A percentile compares a stretch with the other conserved stretches of the same genome.
phyloP scores from a whole-genome alignment of 64 coral and sea anemone genomes.

The Actinia tenebrosa region DNA sequence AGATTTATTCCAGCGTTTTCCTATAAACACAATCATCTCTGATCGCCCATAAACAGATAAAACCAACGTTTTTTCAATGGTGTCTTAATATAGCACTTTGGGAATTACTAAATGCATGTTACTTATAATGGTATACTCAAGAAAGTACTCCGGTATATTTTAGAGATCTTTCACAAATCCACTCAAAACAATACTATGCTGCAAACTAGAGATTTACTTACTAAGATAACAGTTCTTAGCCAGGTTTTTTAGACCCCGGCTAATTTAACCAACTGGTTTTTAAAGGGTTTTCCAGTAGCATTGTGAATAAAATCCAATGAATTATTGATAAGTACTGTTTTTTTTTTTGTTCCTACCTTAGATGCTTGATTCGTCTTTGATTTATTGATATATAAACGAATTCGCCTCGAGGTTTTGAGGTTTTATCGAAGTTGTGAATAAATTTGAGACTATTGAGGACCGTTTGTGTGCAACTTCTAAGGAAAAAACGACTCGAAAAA shows the following conservation, averaged over 20 bases:
- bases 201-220: neutral
- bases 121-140: neutral
- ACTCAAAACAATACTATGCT: neutral
- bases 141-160: neutral
- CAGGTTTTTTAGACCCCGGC: constrained; percentile 20
- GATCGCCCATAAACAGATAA: neutral
- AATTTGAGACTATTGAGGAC: neutral
- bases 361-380: neutral
- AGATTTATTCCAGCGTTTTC: constrained; percentile 67
- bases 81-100: neutral
- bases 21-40: neutral
- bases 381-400: neutral
- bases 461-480: neutral
- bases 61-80: neutral
- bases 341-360: neutral
- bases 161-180: neutral
- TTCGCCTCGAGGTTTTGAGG: neutral
- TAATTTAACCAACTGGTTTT: constrained; percentile 55
- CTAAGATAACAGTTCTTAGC: neutral
- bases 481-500: neutral
- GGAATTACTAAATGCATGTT: neutral
- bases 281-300: constrained; percentile 45
- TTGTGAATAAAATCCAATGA: constrained; percentile 68
- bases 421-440: constrained; percentile 4
- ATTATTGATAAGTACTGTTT: constrained; percentile 62